Base-by-base conservation (phyloP, 2,113 vertebrate genomes). In the Chaetodon auriga region DNA sequence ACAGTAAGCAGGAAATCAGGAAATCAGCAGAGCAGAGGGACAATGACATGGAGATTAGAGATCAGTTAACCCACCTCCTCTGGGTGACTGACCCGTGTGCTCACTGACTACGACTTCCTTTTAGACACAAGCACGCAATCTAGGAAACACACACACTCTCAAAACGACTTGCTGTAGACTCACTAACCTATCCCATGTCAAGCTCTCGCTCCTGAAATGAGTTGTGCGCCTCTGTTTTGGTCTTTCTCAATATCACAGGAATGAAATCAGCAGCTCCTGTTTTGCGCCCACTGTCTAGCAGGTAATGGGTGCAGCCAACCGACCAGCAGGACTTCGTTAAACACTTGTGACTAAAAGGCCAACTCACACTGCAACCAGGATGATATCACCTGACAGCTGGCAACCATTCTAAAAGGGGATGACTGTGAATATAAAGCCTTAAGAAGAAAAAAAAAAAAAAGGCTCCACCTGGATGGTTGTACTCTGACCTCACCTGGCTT, bases 41-140 rank as follows among this genome's bases (percentile, higher is more conserved):
- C 93, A 94, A 93, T 94, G 92, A 90, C 87, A 84, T 23, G 16
- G 92, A 88, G 89, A 95, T 94, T 92, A 94, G 87, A 82, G 82
- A 92, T 87, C 78, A 57, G 88, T 89, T 91, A 86, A 85, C 89
- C 84, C 82, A 30, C 77, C 76, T 65, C 48, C 60, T 68, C 75
- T 75, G 79, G 53, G 64, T 64, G 70, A 63, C 66, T 66, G 89
- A 80, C 81, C 49, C 66, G 68, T 90, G 89, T 82, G 89, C 71
- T 86, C 86, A 84, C 58, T 36, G 74, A 80, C 80, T 73, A 70
- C 23, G 58, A 87, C 91, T 91, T 90, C 81, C 84, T 88, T 89
- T 86, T 90, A 46, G 36, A 75, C 66, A 88, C 81, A 82, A 80
- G 68, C 62, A 57, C 71, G 75, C 81, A 89, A 53, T n/a, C 54